Evolutionary conservation across 2,888 invertebrate genomes (phyloP).

Genomic region (Drosophila histrio): DNA sequence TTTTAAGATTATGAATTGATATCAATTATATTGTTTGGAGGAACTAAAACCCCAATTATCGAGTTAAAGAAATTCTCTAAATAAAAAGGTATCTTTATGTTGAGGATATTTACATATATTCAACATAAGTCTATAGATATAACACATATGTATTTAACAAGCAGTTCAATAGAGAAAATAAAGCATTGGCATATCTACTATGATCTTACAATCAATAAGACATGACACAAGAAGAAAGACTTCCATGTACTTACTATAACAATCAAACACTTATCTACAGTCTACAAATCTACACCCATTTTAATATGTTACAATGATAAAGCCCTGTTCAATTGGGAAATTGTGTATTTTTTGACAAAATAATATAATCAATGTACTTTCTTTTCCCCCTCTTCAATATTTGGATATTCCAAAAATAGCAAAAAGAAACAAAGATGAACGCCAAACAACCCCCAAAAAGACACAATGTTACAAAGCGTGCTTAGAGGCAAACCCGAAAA

Average conservation of each 20-base stretch:
- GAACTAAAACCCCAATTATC: no score
- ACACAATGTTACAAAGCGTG: conserved; percentile 23
- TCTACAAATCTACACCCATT: not conserved
- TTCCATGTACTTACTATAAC: not conserved
- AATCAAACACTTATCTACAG: not conserved
- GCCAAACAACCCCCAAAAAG: conserved; percentile 37
- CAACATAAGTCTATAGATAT: no score
- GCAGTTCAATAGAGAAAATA: no score
- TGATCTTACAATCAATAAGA: no score
- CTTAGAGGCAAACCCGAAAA: conserved; percentile 30
- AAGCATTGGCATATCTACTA: no score
- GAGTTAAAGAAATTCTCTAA: no score
- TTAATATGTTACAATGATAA: not conserved
- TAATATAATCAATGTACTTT: not conserved
- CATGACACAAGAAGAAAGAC: no score
- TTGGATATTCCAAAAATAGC: conserved; percentile 33
- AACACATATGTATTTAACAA: no score
- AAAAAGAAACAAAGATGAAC: conserved; percentile 1
- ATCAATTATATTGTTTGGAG: no score
- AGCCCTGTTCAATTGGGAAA: not conserved
- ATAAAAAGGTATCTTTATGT: no score
- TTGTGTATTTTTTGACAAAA: not conserved
- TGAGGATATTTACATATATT: no score
- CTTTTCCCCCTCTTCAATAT: not conserved
- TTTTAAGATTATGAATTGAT: no score